Conservation (phyloP, 2,113 vertebrate genomes). For the Pyrgilauda ruficollis region DNA sequence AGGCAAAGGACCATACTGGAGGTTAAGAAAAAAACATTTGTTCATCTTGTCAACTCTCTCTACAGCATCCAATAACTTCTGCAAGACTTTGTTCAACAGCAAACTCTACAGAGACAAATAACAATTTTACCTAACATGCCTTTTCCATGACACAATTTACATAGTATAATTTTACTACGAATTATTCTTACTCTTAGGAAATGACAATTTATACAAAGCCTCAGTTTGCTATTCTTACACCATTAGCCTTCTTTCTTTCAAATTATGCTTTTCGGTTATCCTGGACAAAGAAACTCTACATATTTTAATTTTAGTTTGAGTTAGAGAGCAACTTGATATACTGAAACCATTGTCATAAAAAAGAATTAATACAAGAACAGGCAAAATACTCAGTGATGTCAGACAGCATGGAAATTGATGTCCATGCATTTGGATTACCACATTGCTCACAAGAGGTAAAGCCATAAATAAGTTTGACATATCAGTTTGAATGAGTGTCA, state of each 20-base stretch:
- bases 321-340: background rate
- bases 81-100: background rate
- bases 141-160: background rate
- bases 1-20: background rate
- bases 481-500: background rate
- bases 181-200: background rate
- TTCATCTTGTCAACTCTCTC: background rate
- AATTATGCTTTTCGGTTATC: background rate
- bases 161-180: background rate
- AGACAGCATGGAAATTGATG: background rate
- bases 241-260: background rate
- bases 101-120: background rate
- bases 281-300: background rate
- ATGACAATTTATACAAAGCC: background rate
- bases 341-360: background rate
- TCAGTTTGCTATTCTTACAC: background rate
- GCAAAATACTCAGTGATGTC: background rate
- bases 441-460: background rate
- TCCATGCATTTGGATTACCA: background rate
- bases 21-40: conserved; percentile 3
- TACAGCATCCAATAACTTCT: background rate
- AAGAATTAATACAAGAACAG: background rate
- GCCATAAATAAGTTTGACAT: background rate
- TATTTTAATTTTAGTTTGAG: background rate
- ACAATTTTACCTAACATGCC: background rate